A percentile compares a stretch with the other conserved stretches of the same genome.
These are phyloP conservation scores for Margarornis squamiger DNA, from an alignment of 2,797 vertebrate genomes.

Conservation along the genomic window DNA sequence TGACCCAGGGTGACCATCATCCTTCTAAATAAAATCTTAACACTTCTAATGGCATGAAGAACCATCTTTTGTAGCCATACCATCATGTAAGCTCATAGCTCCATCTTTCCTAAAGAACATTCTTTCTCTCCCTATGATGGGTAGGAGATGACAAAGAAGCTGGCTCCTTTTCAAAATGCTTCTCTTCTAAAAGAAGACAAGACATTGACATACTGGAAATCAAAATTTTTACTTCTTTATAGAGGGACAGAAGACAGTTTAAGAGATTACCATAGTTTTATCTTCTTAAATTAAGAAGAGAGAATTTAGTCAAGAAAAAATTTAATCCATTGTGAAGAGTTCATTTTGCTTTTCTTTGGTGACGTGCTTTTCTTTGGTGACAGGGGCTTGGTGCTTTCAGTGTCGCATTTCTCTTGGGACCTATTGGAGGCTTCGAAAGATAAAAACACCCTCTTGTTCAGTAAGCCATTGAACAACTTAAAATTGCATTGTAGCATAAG, in stretches of 20 bases:
- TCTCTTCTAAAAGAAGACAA: background rate
- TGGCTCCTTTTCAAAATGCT: background rate
- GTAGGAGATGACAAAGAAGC: background rate
- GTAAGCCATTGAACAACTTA: background rate
- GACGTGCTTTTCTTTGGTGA: background rate
- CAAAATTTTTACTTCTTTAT: constrained; percentile 11
- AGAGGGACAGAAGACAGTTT: background rate
- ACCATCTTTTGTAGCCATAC: background rate
- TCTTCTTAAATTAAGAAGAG: background rate
- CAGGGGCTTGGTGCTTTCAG: background rate
- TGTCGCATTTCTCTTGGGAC: background rate
- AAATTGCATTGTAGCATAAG: background rate
- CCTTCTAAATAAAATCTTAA: background rate
- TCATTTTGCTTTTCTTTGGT: constrained; percentile 42
- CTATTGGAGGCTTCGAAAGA: constrained; percentile 29
- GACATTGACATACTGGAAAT: constrained; percentile 15
- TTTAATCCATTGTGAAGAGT: constrained; percentile 24
- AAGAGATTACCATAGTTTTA: constrained; percentile 23
- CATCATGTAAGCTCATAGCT: background rate
- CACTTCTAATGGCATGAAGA: background rate
- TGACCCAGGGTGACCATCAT: background rate
- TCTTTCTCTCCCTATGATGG: background rate
- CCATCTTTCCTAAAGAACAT: background rate
- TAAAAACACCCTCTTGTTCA: constrained; percentile 31
- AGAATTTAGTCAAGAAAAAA: constrained; percentile 11